phyloP scores from a whole-genome alignment of 1,140 invertebrate genomes.

The Pseudomyrmex cubaensis region DNA sequence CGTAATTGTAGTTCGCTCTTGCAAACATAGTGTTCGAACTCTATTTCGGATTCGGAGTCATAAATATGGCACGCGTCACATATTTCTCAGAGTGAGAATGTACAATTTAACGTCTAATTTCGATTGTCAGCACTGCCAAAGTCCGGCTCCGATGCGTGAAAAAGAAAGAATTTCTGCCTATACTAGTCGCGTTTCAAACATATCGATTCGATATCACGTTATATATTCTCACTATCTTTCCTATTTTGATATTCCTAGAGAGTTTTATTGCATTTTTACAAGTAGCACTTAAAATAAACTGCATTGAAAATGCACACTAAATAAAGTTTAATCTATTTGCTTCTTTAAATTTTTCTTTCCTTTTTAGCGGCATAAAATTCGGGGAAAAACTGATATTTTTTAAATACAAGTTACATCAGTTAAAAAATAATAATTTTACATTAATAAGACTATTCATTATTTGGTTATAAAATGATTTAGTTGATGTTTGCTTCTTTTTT shows the following conservation, averaged over 20 bases:
- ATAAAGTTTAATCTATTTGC: neutral
- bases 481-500: too few relatives aligned
- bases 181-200: slow-evolving; percentile 12
- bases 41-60: slow-evolving; percentile 36
- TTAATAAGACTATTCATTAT: too few relatives aligned
- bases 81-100: slow-evolving; percentile 31
- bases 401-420: too few relatives aligned
- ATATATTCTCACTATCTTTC: neutral
- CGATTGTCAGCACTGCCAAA: slow-evolving; percentile 48
- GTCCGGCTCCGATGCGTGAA: slow-evolving; percentile 22
- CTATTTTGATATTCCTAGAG: neutral
- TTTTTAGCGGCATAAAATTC: too few relatives aligned
- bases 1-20: slow-evolving; percentile 33
- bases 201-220: neutral
- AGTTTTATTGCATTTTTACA: neutral
- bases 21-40: slow-evolving; percentile 22
- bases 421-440: too few relatives aligned
- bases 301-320: neutral
- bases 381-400: too few relatives aligned
- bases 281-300: neutral
- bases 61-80: slow-evolving; percentile 49
- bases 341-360: too few relatives aligned
- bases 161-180: slow-evolving; percentile 43
- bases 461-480: too few relatives aligned
- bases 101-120: slow-evolving; percentile 58